These are phyloP conservation scores for Galago senegalensis DNA, from an alignment of 2,797 vertebrate genomes.

Conservation along the genomic window DNA sequence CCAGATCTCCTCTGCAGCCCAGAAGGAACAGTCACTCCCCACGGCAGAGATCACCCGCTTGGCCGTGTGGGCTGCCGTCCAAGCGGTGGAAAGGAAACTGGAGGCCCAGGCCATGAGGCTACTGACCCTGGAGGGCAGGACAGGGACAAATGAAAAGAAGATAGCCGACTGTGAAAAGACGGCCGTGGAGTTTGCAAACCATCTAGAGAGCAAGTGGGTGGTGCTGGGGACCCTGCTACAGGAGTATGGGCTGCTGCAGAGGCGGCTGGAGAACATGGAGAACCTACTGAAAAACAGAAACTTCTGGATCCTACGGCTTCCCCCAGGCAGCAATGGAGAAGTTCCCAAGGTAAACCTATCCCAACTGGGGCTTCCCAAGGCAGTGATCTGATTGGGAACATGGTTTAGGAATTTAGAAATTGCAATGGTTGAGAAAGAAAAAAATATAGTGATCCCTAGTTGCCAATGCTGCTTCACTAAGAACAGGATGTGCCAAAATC, in stretches of 20 bases:
- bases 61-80: constrained; percentile 83
- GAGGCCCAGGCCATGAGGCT: constrained; percentile 84
- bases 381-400: neutral
- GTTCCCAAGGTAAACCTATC: constrained; percentile 81
- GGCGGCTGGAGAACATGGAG: constrained; percentile 86
- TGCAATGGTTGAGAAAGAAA: neutral
- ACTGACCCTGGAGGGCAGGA: constrained; percentile 81
- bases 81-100: constrained; percentile 83
- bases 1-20: constrained; percentile 72
- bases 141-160: constrained; percentile 82
- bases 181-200: constrained; percentile 82
- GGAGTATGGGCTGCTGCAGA: constrained; percentile 84
- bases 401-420: neutral
- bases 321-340: constrained; percentile 82
- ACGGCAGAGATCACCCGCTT: constrained; percentile 81
- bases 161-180: constrained; percentile 84
- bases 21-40: constrained; percentile 80
- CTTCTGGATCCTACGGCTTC: constrained; percentile 85
- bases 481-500: neutral
- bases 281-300: constrained; percentile 86
- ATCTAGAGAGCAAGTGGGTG: constrained; percentile 86
- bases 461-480: neutral
- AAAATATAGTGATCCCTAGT: neutral
- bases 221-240: constrained; percentile 84
- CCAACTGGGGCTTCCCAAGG: neutral